Conservation (phyloP, 2,888 invertebrate species). For the Pteria penguin region DNA sequence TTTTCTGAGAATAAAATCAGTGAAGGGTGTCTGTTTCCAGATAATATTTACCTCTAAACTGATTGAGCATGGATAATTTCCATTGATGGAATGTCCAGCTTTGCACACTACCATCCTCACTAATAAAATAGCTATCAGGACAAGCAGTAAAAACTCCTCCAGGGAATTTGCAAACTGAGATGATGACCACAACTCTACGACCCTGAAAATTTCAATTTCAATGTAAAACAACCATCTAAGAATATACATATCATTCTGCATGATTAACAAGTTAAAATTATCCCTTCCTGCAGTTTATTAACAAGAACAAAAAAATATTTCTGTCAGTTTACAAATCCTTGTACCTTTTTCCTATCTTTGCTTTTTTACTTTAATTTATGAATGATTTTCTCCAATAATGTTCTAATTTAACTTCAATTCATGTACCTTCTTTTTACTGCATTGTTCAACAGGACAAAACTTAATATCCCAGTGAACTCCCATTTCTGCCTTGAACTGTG, state of each 20-base stretch:
- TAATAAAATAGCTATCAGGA: slow-evolving; percentile 62
- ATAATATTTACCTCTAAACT: slow-evolving; percentile 67
- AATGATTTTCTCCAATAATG: too few species aligned
- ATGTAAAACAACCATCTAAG: too few species aligned
- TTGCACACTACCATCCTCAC: slow-evolving; percentile 44
- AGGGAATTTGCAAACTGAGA: slow-evolving; percentile 68
- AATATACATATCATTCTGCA: too few species aligned
- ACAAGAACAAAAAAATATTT: not conserved
- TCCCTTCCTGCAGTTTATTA: too few species aligned
- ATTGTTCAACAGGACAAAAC: slow-evolving; percentile 58
- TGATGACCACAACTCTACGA: slow-evolving; percentile 59
- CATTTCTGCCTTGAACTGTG: slow-evolving; percentile 46
- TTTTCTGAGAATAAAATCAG: too few species aligned
- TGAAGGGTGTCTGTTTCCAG: too few species aligned
- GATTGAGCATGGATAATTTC: slow-evolving; percentile 59
- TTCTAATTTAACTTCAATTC: too few species aligned
- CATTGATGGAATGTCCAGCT: slow-evolving; percentile 63
- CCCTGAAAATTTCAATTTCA: slow-evolving; percentile 49
- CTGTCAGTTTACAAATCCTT: not conserved
- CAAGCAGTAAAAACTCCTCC: slow-evolving; percentile 66
- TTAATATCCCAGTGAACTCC: slow-evolving; percentile 68
- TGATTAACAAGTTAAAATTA: too few species aligned
- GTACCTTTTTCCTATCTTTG: too few species aligned
- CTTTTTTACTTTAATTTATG: too few species aligned
- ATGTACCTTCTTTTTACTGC: slow-evolving; percentile 53